A percentile compares a stretch with the other conserved stretches of the same genome.
Conservation (phyloP, 2,888 invertebrate genomes). For the Polymixis flavicincta region DNA sequence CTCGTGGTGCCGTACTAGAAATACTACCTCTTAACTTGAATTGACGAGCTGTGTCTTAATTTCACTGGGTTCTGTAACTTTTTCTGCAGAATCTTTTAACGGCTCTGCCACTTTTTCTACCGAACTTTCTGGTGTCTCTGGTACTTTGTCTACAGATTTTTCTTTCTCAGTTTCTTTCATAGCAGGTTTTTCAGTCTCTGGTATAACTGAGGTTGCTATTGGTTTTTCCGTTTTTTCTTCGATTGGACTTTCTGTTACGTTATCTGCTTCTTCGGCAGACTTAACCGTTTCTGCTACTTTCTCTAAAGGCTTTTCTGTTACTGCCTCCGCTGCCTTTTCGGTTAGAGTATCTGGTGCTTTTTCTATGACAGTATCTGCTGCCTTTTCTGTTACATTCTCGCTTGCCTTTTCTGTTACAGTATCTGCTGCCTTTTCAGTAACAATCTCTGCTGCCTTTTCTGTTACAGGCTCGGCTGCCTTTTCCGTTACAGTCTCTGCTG, state of each 20-base stretch:
- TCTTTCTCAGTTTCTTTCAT: slow-evolving; percentile 23
- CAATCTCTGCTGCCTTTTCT: background rate
- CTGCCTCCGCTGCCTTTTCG: background rate
- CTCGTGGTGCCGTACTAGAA: slow-evolving; percentile 38
- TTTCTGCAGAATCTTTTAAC: slow-evolving; percentile 18
- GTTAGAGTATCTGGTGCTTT: background rate
- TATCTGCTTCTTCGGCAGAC: slow-evolving; percentile 4
- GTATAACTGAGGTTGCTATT: slow-evolving; percentile 2
- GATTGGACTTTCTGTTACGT: background rate
- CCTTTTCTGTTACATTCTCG: slow-evolving; percentile 13
- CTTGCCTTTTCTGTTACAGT: background rate
- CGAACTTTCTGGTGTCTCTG: background rate
- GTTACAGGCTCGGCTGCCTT: background rate
- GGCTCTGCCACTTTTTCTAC: slow-evolving; percentile 25
- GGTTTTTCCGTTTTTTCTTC: slow-evolving; percentile 12
- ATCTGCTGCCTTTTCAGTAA: too few relatives aligned
- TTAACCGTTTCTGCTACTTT: background rate
- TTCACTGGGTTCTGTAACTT: slow-evolving; percentile 35
- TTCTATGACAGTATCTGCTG: background rate
- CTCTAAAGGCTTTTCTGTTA: slow-evolving; percentile 7
- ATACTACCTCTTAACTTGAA: slow-evolving; percentile 45
- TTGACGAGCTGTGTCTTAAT: slow-evolving; percentile 42
- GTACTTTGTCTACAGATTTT: slow-evolving; percentile 9
- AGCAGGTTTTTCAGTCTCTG: slow-evolving; percentile 10
- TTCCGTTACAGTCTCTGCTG: slow-evolving; percentile 15